Evolutionary conservation across 2,888 invertebrate genomes (phyloP), one percentile per base, ranked within the genome.

Genomic region (Chloroclystis v-ata): DNA sequence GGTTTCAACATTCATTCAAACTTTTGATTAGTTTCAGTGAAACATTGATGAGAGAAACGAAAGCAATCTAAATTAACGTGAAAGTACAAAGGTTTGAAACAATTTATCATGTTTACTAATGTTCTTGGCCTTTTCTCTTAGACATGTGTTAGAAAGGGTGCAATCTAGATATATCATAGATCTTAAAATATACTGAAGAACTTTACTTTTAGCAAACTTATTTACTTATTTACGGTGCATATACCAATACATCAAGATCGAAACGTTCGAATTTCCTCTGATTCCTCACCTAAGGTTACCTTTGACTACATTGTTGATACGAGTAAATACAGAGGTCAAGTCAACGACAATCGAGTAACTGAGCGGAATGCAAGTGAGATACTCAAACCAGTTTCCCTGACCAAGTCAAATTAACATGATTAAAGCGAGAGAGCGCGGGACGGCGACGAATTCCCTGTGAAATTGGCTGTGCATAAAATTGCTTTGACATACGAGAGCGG

Each of bases 41-140:
- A 56, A 64, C 65, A 62, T 63, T 60, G 46, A 50, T 60, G 67
- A 69, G 74, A 72, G 75, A 76, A 77, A 75, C 61, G 47, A 7
- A 20, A 16, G 20, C 16, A 58, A 58, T 57, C 40, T 63, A 65
- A 65, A 60, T 60, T 56, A 63, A 56, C 60, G 61, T 47, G 69
- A 71, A 69, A 71, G 72, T 63, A 62, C 60, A 61, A 63, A 55
- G 64, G 61, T 62, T 47, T 63, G 70, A 67, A 68, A 63, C 67
- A 57, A 79, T 79, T 71, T 68, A 78, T 78, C 75, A 79, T 55
- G 57, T 65, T 68, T 72, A 77, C 76, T 66, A 71, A 75, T 73
- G 62, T 57, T 54, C 60, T 56, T 60, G 56, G 52, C 56, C 56
- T 55, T 57, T 56, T 62, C 67, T 68, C 60, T 65, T 51, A 50